Percentiles rank a stretch among this genome's conserved stretches.
Evolutionary conservation across 2,797 vertebrate species (phyloP).

Genomic region (Aphelocoma californica): DNA sequence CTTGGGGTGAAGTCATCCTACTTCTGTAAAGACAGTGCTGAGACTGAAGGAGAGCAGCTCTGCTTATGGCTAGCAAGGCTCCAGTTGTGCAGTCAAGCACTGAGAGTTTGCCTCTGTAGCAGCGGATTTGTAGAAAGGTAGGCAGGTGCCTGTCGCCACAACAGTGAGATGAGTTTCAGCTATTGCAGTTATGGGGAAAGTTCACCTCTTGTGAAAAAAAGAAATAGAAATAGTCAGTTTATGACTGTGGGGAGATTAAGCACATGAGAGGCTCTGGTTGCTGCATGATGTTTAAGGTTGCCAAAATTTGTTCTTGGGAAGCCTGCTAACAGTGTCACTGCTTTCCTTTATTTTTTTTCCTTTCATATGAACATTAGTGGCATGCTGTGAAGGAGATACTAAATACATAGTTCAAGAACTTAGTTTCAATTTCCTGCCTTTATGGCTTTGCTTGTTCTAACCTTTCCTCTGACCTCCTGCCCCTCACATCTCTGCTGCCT

Average conservation of each 20-base stretch:
- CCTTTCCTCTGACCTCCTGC: not conserved
- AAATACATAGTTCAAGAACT: not conserved
- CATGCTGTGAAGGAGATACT: not conserved
- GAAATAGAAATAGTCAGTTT: not conserved
- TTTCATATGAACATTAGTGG: not conserved
- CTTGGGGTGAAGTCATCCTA: not conserved
- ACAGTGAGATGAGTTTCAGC: not conserved
- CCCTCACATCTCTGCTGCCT: not conserved
- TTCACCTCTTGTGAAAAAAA: slow-evolving; percentile 4
- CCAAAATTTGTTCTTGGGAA: not conserved
- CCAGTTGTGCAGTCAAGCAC: not conserved
- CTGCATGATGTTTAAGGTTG: not conserved
- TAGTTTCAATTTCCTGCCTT: slow-evolving; percentile 11
- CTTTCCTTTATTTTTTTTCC: not conserved
- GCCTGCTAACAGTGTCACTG: not conserved
- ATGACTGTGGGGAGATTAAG: not conserved
- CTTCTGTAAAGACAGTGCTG: not conserved
- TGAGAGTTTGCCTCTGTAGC: not conserved
- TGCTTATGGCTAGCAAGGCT: not conserved
- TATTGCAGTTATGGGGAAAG: not conserved
- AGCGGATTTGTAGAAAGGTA: not conserved
- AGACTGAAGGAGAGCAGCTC: not conserved
- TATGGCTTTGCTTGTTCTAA: not conserved
- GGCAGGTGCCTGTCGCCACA: not conserved
- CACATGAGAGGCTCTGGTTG: not conserved